Base-by-base conservation (phyloP, 2,888 invertebrate species). In the Papilio gigon region DNA sequence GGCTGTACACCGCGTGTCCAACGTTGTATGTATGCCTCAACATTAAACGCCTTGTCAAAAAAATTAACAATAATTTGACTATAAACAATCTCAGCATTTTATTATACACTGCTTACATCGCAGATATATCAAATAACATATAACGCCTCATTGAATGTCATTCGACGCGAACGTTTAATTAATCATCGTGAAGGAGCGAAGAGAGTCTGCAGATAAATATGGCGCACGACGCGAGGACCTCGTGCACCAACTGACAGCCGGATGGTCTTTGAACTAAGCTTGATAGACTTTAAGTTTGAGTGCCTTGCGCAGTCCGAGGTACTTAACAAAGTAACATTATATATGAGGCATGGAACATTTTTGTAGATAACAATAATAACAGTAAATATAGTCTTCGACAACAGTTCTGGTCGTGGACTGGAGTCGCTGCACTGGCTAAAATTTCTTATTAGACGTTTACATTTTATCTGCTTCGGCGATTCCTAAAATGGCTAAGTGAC, bases 151-250 rank as follows among this genome's bases (percentile, higher is more conserved):
- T 30, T 33, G 47, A 63, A 63, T 63, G 33, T 47, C 20, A 63
- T 63, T 63, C 33, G 20, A 47, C 35, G 11, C 33, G 12, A 63
- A 9, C n/a, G 50, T 63, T 63, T 63, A 33, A 47, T 33, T 47
- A 35, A 33, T 35, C 35, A 63, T 50, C 47, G 20, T 20, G 33
- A 30, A 47, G 33, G 47, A 44, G n/a, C 33, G 3, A 6, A 33
- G 6, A 11, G 11, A 42, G 47, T 42, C 42, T 63, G 47, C 50
- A 50, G 14, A 14, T 27, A 14, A 27, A 22, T 27, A n/a, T 53
- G 6, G 27, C 25, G 47, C 42, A 17, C 17, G 17, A 42, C 17
- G 42, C 8, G 17, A n/a, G 5, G 37, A 8, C 12, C 17, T 17
- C 42, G n/a, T 17, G 42, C 53, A 53, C 53, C 25, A 53, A 25